Evolutionary conservation across 2,888 invertebrate genomes (phyloP), one percentile per base, ranked within the genome.

Genomic region (Biston stratarius): DNA sequence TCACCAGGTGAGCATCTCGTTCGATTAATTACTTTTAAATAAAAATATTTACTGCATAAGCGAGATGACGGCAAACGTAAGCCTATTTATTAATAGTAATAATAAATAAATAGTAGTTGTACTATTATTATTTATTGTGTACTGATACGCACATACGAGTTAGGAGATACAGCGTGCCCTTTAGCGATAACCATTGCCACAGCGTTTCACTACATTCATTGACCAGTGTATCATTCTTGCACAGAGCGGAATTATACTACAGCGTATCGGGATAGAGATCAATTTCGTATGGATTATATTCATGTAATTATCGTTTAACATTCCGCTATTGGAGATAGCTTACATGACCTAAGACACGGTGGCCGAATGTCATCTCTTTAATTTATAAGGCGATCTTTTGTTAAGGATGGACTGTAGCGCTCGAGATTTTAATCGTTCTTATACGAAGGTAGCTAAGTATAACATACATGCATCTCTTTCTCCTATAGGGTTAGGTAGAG

Each of bases 131-230:
- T 38, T 38, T 38, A 38, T 38, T 38, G 3, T 38, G 38, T 6
- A 14, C 45, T 8, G 14, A 45, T 45, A 45, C 36, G 38, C 57
- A 49, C 9, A 38, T 24, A 7, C 33, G 14, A 44, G 34, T 9
- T 36, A 33, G 11, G 36, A 38, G 33, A 45, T 45, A 51, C 34
- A 52, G 58, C 48, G 40, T 68, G 67, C 60, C 60, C 60, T 68
- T 58, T 59, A 15, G 49, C 6, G 62, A 65, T 69, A 65, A 69
- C 59, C 61, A 40, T 42, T 64, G 64, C 65, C 61, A 60, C 33
- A 11, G 14, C 55, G 65, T 55, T 60, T 56, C 56, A 58, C 65
- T 68, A 52, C 56, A 70, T 66, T 66, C 68, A 70, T 68, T 72
- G 72, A 70, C 68, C 69, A 67, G 62, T 14, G 12, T 47, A 57